A percentile compares a stretch with the other conserved stretches of the same genome.
phyloP scores from a whole-genome alignment of 2,113 vertebrate species.

The Planiliza haematocheilus region DNA sequence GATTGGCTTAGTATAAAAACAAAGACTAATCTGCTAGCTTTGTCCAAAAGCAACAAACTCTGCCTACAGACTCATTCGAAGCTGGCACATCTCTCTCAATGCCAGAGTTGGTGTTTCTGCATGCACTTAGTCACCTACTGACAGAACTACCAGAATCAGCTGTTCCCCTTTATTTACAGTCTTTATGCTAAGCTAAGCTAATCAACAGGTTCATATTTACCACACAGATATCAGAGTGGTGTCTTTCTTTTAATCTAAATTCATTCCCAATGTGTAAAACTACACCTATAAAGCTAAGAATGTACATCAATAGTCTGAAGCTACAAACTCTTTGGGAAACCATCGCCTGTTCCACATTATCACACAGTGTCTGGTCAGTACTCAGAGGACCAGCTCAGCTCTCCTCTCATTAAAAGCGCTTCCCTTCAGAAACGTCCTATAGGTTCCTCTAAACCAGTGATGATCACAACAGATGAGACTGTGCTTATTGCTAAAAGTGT shows the following conservation, averaged over 20 bases:
- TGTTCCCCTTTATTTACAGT: constrained; percentile 4
- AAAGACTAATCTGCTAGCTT: constrained; percentile 2
- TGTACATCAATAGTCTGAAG: constrained; percentile 1
- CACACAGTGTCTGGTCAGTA: constrained; percentile 70
- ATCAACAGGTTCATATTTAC: constrained; percentile 4
- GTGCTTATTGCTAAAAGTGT: constrained; percentile 66
- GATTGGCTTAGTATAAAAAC: constrained; percentile 11
- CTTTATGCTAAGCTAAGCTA: background rate
- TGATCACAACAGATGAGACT: constrained; percentile 53
- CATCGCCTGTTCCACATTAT: constrained; percentile 29
- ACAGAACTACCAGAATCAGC: background rate
- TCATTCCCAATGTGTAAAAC: constrained; percentile 1
- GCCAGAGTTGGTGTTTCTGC: background rate
- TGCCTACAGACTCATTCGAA: background rate
- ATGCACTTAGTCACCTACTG: background rate
- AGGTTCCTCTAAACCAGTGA: constrained; percentile 39
- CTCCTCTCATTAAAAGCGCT: constrained; percentile 31
- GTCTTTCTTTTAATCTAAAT: background rate
- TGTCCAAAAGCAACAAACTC: constrained; percentile 2
- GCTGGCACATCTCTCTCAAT: background rate
- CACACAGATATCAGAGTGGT: background rate
- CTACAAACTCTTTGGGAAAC: constrained; percentile 53
- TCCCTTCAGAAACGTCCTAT: constrained; percentile 50
- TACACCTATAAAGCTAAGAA: constrained; percentile 2
- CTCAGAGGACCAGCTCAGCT: constrained; percentile 48